Base-by-base conservation (phyloP, 1,140 invertebrate genomes). In the Rhynchophorus ferrugineus region DNA sequence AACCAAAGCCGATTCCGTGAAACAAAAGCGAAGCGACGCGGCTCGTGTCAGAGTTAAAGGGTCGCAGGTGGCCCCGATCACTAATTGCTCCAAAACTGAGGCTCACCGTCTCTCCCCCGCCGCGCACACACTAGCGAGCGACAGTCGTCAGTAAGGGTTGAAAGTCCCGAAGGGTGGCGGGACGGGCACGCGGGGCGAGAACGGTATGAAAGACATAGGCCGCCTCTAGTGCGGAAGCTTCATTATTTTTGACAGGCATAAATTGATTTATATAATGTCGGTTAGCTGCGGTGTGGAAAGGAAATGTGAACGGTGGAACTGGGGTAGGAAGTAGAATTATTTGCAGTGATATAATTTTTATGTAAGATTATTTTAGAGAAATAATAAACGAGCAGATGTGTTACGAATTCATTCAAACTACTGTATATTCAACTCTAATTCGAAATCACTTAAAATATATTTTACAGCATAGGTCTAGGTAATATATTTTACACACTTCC, bases 1-100 rank as follows among this genome's bases (percentile, higher is more conserved):
- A n/a, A n/a, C n/a, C n/a, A n/a, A n/a, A n/a, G 41, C 18, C 49
- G 9, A 35, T 29, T 16, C 37, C 33, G 20, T n/a, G 49, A 52
- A 52, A 52, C 49, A 52, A 52, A 52, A 52, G 49, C 49, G 16
- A 50, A 35, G 38, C 22, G 34, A 50, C 49, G 49, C 49, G 49
- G 44, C 42, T 52, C 49, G 38, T n/a, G n/a, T n/a, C 49, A 44
- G 21, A 50, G 38, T 44, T 52, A 39, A 45, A n/a, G 49, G 49
- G 49, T 52, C 49, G 49, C 49, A 52, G 49, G 49, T 52, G 49
- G 49, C 49, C 49, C n/a, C n/a, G 35, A 37, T 41, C 44, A 38
- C 49, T 52, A 52, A 52, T 52, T 52, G 49, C 43, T 45, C 49
- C n/a, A n/a, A n/a, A n/a, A n/a, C n/a, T n/a, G n/a, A n/a, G n/a